Base-by-base conservation (phyloP, 2,113 vertebrate species). In the Lontra canadensis region DNA sequence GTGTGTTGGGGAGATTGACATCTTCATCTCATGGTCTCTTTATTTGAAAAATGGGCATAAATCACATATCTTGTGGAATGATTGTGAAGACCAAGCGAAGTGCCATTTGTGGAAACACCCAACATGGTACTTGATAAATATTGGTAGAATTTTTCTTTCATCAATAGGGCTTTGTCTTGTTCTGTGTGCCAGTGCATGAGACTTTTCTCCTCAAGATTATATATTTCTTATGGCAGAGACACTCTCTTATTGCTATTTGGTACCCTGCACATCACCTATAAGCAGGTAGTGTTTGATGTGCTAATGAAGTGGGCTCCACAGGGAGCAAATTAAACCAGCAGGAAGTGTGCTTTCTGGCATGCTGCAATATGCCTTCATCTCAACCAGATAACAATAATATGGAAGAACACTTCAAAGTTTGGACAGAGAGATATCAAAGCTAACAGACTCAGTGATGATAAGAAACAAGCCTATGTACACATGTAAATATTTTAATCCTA, bases 401-500 rank as follows among this genome's bases (percentile, higher is more conserved):
- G 14, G 39, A 59, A 63, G 67, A 91, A 79, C 39, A 73, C 42
- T 94, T 95, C 61, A 88, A 86, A 91, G 18, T 18, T 15, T 57
- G 44, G 47, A 47, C 36, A 84, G 80, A 80, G 8, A 92, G 36
- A 39, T 65, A 63, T n/a, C 31, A 34, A 96, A 67, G 36, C 63
- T 94, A 79, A 89, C 34, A 85, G 25, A 83, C n/a, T 82, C 61
- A 73, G 55, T 49, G 52, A 63, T 31, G 49, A 15, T 94, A 57
- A 49, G 34, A 85, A 20, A 65, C 26, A 80, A 94, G 7, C 13
- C 61, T 42, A 52, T 44, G 36, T n/a, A 90, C 44, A 63, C 7
- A 69, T 55, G 69, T 63, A 91, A 89, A 80, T 39, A 85, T 49
- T 94, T 88, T 73, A 57, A 97, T 74, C 44, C 36, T 84, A 57